These are phyloP conservation scores for Zapornia atra DNA, from an alignment of 2,113 vertebrate genomes.

Conservation along the genomic window DNA sequence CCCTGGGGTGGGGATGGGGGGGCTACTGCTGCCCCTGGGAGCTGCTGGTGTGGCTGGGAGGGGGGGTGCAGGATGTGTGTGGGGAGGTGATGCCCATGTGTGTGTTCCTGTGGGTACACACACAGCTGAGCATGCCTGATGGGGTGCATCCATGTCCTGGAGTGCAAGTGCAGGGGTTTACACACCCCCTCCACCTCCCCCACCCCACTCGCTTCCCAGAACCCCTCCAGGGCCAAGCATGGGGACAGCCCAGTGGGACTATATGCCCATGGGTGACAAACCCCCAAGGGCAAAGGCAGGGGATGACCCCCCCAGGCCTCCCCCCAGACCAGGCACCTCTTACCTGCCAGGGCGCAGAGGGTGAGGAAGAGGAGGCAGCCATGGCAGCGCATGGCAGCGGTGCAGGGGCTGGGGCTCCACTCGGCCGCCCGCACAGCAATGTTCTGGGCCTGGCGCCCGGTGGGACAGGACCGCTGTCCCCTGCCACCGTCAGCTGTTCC, in stretches of 20 bases:
- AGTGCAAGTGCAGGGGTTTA: rapidly evolving
- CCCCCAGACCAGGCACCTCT: not conserved
- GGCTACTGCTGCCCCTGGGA: rapidly evolving
- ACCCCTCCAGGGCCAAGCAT: not conserved
- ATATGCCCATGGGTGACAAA: not conserved
- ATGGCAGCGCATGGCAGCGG: not conserved
- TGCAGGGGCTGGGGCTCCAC: not conserved
- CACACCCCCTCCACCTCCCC: not conserved
- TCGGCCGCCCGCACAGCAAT: rapidly evolving
- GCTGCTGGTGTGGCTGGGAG: rapidly evolving
- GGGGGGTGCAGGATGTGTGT: rapidly evolving
- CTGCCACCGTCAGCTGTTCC: constrained; percentile 19
- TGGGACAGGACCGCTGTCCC: constrained; percentile 52
- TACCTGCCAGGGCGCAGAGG: constrained; percentile 56
- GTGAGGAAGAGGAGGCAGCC: not conserved
- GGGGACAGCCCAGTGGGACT: rapidly evolving
- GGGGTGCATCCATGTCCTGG: not conserved
- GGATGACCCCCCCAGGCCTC: too few relatives aligned
- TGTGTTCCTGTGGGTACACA: not conserved
- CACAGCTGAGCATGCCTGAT: rapidly evolving
- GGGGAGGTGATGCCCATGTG: rapidly evolving
- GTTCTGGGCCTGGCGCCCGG: not conserved
- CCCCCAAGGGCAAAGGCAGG: not conserved
- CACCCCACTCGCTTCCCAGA: not conserved
- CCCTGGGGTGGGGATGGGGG: rapidly evolving